These are phyloP conservation scores for Opisthograptis luteolata DNA, from an alignment of 2,888 invertebrate genomes.

Conservation along the genomic window DNA sequence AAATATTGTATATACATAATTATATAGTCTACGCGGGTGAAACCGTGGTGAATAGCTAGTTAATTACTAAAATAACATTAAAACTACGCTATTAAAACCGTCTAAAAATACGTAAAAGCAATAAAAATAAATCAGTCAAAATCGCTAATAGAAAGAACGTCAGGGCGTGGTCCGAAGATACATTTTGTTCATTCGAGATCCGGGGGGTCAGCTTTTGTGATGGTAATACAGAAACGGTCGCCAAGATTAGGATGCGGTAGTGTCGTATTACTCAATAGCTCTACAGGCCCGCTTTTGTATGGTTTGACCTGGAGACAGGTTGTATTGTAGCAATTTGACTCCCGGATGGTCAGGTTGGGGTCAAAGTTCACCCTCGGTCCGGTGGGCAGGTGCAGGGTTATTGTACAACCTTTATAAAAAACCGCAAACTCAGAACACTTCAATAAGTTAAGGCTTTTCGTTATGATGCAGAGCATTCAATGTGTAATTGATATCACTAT, in stretches of 20 bases:
- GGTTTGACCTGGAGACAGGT: conserved; percentile 72
- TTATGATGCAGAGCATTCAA: no score
- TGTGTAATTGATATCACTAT: no score
- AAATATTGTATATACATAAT: no score
- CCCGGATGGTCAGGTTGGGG: conserved; percentile 7
- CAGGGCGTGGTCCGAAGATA: conserved; percentile 55
- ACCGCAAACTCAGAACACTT: no score
- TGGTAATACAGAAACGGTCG: conserved; percentile 54
- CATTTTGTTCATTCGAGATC: conserved; percentile 55
- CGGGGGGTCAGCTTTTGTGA: conserved; percentile 69
- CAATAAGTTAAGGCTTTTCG: no score
- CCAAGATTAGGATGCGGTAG: conserved; percentile 57
- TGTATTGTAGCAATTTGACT: conserved; percentile 53
- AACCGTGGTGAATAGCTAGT: no score
- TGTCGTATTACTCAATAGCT: conserved; percentile 61
- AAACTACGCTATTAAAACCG: conserved; percentile 5
- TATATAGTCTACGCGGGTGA: no score
- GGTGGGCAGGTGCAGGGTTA: conserved; percentile 30
- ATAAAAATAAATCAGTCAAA: conserved; percentile 53
- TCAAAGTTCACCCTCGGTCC: conserved; percentile 32
- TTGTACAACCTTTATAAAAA: no score
- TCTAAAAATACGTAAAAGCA: conserved; percentile 20
- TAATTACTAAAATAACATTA: background rate
- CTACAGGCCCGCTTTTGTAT: conserved; percentile 54
- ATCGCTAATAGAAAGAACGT: conserved; percentile 50